These are phyloP conservation scores for Orthosia gothica DNA, from an alignment of 2,888 invertebrate species.

Conservation along the genomic window DNA sequence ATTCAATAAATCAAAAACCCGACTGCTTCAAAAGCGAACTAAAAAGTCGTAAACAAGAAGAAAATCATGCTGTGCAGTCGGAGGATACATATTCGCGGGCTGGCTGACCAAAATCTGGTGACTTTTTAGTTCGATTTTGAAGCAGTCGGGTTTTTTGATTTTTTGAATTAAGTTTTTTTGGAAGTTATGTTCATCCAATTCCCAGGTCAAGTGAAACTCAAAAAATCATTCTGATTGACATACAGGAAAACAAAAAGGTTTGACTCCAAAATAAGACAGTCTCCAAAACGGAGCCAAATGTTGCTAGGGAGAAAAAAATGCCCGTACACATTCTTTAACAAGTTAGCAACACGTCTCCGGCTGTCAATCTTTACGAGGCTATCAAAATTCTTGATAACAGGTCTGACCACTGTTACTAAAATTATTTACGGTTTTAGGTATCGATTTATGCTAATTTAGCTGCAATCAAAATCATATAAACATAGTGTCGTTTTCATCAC, in stretches of 20 bases:
- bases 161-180: too few species aligned
- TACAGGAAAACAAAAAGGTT: not conserved
- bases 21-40: too few species aligned
- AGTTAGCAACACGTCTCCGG: not conserved
- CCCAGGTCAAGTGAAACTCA: not conserved
- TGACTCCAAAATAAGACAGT: not conserved
- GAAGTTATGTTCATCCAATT: not conserved
- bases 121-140: too few species aligned
- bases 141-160: too few species aligned
- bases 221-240: not conserved
- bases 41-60: too few species aligned
- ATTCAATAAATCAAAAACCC: too few species aligned
- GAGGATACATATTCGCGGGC: too few species aligned
- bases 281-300: conserved; percentile 7
- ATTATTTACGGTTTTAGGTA: conserved; percentile 18
- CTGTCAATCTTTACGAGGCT: not conserved
- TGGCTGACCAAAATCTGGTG: too few species aligned
- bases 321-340: not conserved
- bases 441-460: not conserved
- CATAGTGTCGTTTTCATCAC: conserved; percentile 5
- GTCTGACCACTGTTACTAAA: not conserved
- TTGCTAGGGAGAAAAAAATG: conserved; percentile 10
- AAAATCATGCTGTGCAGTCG: too few species aligned
- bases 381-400: not conserved
- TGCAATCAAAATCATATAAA: conserved; percentile 5